A percentile compares a stretch with the other conserved stretches of the same genome.
phyloP scores from a whole-genome alignment of 1,140 invertebrate genomes.

The Elysia chlorotica region DNA sequence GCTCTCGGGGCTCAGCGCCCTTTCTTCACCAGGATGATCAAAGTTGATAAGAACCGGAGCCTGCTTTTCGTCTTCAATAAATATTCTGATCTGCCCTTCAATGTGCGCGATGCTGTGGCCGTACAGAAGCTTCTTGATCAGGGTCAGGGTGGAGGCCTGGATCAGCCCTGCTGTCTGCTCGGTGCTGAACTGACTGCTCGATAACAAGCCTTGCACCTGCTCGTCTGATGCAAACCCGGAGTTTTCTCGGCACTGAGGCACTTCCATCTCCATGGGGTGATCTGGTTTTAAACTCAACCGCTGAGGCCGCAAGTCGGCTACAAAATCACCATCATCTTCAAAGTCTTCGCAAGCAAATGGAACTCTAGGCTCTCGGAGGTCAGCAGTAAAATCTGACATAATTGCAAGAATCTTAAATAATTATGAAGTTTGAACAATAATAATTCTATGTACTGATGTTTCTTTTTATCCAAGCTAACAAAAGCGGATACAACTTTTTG shows the following conservation, averaged over 20 bases:
- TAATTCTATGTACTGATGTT: no score
- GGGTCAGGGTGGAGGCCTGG: not conserved
- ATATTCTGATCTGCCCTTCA: not conserved
- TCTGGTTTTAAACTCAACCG: conserved; percentile 10
- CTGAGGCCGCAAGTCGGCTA: conserved; percentile 4
- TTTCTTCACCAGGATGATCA: not conserved
- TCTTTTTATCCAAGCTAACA: no score
- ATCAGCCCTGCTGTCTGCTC: not conserved
- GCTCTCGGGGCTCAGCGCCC: not conserved
- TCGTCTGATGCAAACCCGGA: not conserved
- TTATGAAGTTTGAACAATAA: no score
- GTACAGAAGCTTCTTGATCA: conserved; percentile 6
- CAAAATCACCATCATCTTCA: not conserved
- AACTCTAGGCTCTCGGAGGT: not conserved
- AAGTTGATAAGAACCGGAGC: conserved; percentile 3
- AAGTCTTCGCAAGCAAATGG: not conserved
- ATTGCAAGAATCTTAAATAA: not conserved
- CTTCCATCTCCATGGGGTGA: no score
- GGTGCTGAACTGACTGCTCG: not conserved
- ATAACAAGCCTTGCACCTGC: not conserved
- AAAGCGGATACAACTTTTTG: no score
- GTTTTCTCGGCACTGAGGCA: not conserved
- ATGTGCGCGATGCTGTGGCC: not conserved
- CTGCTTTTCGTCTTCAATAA: not conserved
- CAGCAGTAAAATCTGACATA: not conserved